Evolutionary conservation across 2,113 vertebrate genomes (phyloP).

Genomic region (Ailuropoda melanoleuca): DNA sequence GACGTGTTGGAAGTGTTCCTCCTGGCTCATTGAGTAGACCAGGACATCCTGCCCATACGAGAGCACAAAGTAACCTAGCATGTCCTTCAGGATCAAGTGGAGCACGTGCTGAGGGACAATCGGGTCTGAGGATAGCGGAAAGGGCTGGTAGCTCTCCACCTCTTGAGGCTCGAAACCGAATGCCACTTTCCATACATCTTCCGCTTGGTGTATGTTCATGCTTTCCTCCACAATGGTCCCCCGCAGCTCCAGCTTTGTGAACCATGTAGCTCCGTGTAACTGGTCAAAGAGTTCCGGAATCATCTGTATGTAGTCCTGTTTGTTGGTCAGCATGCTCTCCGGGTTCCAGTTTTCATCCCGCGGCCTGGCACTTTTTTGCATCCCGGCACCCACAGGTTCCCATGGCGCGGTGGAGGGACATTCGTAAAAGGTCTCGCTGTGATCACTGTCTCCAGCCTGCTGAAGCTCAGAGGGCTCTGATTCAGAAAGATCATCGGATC

Average conservation of each 20-base stretch:
- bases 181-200: conserved; percentile 12
- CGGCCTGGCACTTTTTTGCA: conserved; percentile 57
- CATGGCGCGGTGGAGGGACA: neutral
- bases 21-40: conserved; percentile 61
- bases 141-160: conserved; percentile 42
- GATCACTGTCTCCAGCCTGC: conserved; percentile 82
- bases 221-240: neutral
- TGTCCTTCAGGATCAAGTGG: conserved; percentile 48
- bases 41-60: conserved; percentile 60
- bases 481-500: conserved; percentile 82
- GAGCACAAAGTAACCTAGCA: conserved; percentile 43
- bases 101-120: conserved; percentile 29
- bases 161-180: neutral
- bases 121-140: neutral
- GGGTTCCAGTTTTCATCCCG: neutral
- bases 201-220: neutral
- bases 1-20: conserved; percentile 51
- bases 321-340: conserved; percentile 59
- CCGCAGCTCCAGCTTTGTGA: conserved; percentile 69
- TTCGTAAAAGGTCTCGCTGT: neutral
- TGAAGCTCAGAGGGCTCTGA: conserved; percentile 82
- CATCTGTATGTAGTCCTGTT: conserved; percentile 61
- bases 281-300: conserved; percentile 74
- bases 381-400: conserved; percentile 27
- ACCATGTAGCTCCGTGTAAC: conserved; percentile 67